phyloP scores from a whole-genome alignment of 2,888 invertebrate species.

The Argynnis bischoffii region DNA sequence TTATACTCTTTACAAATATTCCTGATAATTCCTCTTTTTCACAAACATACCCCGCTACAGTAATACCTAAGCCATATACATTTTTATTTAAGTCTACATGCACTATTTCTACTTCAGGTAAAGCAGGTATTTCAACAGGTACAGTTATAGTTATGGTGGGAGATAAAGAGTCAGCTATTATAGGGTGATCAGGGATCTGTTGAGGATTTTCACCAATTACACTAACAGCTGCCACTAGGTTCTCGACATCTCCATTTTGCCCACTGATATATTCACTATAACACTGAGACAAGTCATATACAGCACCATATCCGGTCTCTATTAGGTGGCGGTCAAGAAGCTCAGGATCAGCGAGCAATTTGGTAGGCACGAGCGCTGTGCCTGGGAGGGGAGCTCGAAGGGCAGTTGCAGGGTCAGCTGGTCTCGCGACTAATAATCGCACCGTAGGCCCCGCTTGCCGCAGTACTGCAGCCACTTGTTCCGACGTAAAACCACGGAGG shows the following conservation, averaged over 20 bases:
- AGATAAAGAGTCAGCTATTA: conserved; percentile 62
- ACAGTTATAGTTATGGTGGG: conserved; percentile 78
- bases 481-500: conserved; percentile 97
- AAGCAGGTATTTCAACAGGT: conserved; percentile 82
- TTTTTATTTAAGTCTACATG: conserved; percentile 95
- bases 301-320: conserved; percentile 87
- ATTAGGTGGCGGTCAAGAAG: conserved; percentile 92
- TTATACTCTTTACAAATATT: conserved; percentile 99
- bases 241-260: conserved; percentile 59
- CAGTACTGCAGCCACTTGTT: conserved; percentile 89
- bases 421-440: conserved; percentile 95
- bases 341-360: conserved; percentile 94
- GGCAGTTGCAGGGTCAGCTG: conserved; percentile 92
- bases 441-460: conserved; percentile 91
- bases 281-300: conserved; percentile 74
- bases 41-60: conserved; percentile 98
- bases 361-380: conserved; percentile 95
- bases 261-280: conserved; percentile 68
- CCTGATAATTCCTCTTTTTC: conserved; percentile 99
- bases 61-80: conserved; percentile 95
- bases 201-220: conserved; percentile 73
- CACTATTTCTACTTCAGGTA: conserved; percentile 95
- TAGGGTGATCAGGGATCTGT: conserved; percentile 67
- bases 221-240: conserved; percentile 71
- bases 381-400: conserved; percentile 90